Base-by-base conservation (phyloP, 2,888 invertebrate genomes). In the Pollenia angustigena region DNA sequence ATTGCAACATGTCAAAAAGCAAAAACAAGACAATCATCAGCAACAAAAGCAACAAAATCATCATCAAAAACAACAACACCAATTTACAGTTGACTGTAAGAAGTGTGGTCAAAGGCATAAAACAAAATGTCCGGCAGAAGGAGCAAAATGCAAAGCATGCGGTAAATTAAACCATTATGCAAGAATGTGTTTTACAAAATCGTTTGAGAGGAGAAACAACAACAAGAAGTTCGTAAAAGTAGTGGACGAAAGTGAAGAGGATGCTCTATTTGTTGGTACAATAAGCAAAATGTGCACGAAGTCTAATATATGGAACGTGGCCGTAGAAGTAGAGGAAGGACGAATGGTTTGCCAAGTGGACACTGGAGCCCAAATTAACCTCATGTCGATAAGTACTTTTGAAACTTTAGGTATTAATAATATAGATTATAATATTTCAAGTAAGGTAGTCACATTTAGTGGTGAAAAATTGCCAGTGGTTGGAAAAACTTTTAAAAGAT, bases 101-200 rank as follows among this genome's bases (percentile, higher is more conserved):
- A 81, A 62, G 52, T 75, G 75, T 83, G 78, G 78, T 2, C 79
- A 84, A 71, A 52, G 9, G 46, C 72, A 72, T 40, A 62, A 52
- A 42, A 64, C 2, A 4, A 83, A 71, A 52, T 83, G 64, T 32
- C 78, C 83, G 8, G 64, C 78, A 18, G 58, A 44, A 9, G 82
- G 75, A 2, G 76, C n/a, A 12, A 54, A 23, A 8, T 82, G 71
- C 42, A 42, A 72, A 14, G 56, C 23, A 58, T 64, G 78, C 66
- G 56, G 66, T 44, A 71, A 66, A 54, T 18, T 9, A 71, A 69
- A 76, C 48, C 76, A 83, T 40, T 83, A 69, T 32, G 83, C 83
- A 1, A 83, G 44, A 58, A 83, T 83, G 83, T 83, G 78, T 64
- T 83, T 78, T 56, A 14, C 32, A 32, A 58, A 16, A 40, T 9